Evolutionary conservation across 2,797 vertebrate species (phyloP), one percentile per base, ranked within the genome.

Genomic region (Tauraco hartlaubi): DNA sequence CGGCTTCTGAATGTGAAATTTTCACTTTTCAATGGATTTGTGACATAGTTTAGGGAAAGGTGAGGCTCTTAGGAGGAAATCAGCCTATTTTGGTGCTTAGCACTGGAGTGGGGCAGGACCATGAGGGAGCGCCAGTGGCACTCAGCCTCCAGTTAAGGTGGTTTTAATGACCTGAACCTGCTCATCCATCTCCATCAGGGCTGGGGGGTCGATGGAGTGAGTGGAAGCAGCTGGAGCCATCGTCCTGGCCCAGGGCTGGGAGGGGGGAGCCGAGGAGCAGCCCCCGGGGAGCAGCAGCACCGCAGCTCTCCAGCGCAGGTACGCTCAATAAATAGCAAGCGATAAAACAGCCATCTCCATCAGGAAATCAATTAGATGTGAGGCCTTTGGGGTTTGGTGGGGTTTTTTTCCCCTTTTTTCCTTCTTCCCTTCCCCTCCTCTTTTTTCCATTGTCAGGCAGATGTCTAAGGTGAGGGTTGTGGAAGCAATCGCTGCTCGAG

Each of bases 331-430:
- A 93, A 54, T 14, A 78, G 58, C 75, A 19, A 59, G 33, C 0
- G 19, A 79, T 54, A 73, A 49, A 66, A 5, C 56, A 82, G 76
- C 48, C n/a, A 0, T 31, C 33, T 61, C 77, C 74, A 52, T 15
- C 81, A 78, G 89, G 85, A 96, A 96, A 96, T 75, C 95, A 68
- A 46, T 92, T 71, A n/a, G 10, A 49, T 17, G 68, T 33, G 61
- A 11, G 61, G 51, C 18, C 35, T 85, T 51, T 19, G 37, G 59
- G 20, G 39, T 39, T 26, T 52, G 55, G 23, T 44, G 0, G 18
- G 20, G 4, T 10, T 37, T 44, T 58, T n/a, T 28, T 37, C 14
- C 8, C 20, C 8, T 20, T 41, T 37, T 73, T 64, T 16, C 6
- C 22, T 44, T 69, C 9, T 12, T 43, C 18, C 22, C 29, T 37